phyloP scores from a whole-genome alignment of 2,888 invertebrate genomes.

The Steinernema hermaphroditum region DNA sequence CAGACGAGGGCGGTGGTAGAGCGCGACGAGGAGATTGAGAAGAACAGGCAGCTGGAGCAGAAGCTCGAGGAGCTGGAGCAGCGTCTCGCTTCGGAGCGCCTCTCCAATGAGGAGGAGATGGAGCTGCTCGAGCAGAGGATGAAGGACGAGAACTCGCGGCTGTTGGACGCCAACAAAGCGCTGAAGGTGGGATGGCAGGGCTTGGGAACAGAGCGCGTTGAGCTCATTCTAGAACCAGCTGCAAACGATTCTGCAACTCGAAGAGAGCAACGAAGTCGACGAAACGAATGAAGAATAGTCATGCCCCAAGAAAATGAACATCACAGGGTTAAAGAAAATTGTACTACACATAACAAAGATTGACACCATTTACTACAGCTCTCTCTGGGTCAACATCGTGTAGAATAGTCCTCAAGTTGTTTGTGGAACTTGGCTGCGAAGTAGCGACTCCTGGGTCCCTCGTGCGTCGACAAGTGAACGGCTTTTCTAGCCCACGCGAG shows the following conservation, averaged over 20 bases:
- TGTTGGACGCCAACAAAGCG: constrained; percentile 56
- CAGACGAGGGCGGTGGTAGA: constrained; percentile 53
- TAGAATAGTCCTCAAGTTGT: constrained; percentile 3
- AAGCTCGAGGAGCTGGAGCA: constrained; percentile 58
- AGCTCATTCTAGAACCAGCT: constrained; percentile 53
- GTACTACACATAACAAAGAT: too few species aligned
- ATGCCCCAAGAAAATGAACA: too few species aligned
- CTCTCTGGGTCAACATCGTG: too few species aligned
- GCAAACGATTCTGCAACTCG: constrained; percentile 63
- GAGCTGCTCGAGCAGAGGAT: constrained; percentile 60
- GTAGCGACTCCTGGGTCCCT: background rate
- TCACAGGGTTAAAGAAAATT: too few species aligned
- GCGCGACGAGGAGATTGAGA: constrained; percentile 41
- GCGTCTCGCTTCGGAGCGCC: constrained; percentile 53
- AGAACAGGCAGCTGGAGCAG: constrained; percentile 39
- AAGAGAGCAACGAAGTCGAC: constrained; percentile 45
- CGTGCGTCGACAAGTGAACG: constrained; percentile 38
- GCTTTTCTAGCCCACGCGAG: constrained; percentile 59
- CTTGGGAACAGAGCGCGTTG: background rate
- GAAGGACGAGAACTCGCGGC: constrained; percentile 61
- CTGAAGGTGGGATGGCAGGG: constrained; percentile 51
- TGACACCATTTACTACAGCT: too few species aligned
- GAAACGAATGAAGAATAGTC: constrained; percentile 36
- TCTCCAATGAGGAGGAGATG: constrained; percentile 59
- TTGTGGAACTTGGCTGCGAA: background rate